Percentiles rank a stretch among this genome's conserved stretches.
Conservation (phyloP, 2,888 invertebrate species). For the Phortica okadai region DNA sequence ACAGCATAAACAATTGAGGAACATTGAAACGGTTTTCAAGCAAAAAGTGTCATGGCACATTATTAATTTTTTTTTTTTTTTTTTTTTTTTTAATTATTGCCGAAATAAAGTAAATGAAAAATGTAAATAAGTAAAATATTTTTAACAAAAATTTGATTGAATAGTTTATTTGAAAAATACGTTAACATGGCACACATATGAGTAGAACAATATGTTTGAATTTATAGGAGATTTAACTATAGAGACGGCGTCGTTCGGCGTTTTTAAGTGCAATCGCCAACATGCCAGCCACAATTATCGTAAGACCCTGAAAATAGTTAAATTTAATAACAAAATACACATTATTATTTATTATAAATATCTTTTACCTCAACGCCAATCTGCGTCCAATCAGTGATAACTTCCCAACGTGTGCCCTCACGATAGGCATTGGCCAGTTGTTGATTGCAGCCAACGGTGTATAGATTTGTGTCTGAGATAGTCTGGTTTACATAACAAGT, state of each 20-base stretch:
- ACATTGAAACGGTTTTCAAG: constrained; percentile 23
- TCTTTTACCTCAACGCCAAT: constrained; percentile 65
- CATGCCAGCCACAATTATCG: constrained; percentile 62
- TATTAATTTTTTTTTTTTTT: neutral
- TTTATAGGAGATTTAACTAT: constrained; percentile 41
- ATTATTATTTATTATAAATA: neutral
- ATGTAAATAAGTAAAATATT: neutral
- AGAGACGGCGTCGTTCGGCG: constrained; percentile 60
- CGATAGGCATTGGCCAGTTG: constrained; percentile 52
- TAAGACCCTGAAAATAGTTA: constrained; percentile 49
- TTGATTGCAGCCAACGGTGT: constrained; percentile 55
- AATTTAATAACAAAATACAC: too few species aligned
- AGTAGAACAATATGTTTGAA: neutral
- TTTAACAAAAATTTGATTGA: neutral
- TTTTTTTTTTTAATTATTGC: neutral
- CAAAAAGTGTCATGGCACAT: constrained; percentile 15
- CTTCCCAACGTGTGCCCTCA: constrained; percentile 61
- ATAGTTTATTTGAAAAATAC: constrained; percentile 1
- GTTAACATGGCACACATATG: constrained; percentile 16
- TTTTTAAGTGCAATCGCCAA: constrained; percentile 66
- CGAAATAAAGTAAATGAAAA: neutral
- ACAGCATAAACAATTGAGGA: constrained; percentile 19
- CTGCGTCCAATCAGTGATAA: constrained; percentile 66
- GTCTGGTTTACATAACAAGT: constrained; percentile 63
- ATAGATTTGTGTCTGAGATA: constrained; percentile 53